These are phyloP conservation scores for Diplazon laetatorius DNA, from an alignment of 2,888 invertebrate genomes.

Conservation along the genomic window DNA sequence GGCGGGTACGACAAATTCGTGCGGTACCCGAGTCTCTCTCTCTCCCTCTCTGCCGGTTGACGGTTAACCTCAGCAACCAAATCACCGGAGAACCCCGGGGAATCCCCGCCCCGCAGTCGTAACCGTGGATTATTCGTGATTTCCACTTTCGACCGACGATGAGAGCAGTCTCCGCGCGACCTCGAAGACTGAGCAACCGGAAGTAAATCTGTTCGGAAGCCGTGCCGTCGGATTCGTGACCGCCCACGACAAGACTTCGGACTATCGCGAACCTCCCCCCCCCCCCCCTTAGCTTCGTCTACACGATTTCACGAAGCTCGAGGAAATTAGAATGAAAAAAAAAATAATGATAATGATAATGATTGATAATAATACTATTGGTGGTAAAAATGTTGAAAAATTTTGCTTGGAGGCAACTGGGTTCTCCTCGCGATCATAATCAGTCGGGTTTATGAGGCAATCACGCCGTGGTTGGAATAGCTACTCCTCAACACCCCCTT, in stretches of 20 bases:
- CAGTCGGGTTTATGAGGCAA: slow-evolving; percentile 73
- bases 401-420: slow-evolving; percentile 55
- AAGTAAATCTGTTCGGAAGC: background rate
- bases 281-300: background rate
- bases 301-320: slow-evolving; percentile 16
- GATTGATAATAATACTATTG: slow-evolving; percentile 56
- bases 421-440: slow-evolving; percentile 70
- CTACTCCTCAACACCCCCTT: slow-evolving; percentile 66
- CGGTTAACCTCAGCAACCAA: slow-evolving; percentile 58
- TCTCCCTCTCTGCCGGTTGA: slow-evolving; percentile 25
- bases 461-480: slow-evolving; percentile 67
- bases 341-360: slow-evolving; percentile 47
- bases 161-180: background rate
- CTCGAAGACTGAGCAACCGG: background rate
- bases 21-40: slow-evolving; percentile 44
- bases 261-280: too few relatives aligned
- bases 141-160: slow-evolving; percentile 32
- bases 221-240: too few relatives aligned
- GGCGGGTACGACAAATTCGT: slow-evolving; percentile 58
- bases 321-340: slow-evolving; percentile 27
- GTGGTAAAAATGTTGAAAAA: slow-evolving; percentile 57
- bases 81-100: slow-evolving; percentile 43
- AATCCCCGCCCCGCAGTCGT: slow-evolving; percentile 29
- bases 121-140: slow-evolving; percentile 55
- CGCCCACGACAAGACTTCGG: too few relatives aligned